Evolutionary conservation across 2,113 vertebrate genomes (phyloP), one percentile per base, ranked within the genome.

Genomic region (Clarias macrocephalus): DNA sequence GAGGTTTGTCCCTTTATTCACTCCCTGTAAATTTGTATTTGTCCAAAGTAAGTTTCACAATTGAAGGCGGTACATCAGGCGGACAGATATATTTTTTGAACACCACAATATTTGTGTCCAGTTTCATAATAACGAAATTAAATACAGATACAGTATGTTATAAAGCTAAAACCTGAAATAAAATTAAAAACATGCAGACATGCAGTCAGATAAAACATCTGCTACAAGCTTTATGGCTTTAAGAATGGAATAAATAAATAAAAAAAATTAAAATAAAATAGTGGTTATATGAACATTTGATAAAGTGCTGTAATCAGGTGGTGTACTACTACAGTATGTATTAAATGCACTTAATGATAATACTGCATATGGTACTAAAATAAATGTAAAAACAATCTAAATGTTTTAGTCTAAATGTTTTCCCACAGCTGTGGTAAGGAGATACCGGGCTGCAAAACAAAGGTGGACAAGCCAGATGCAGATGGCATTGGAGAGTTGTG

Each of bases 401-500:
- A 48, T 48, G 6, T 48, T 48, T 48, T 48, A 48, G 48, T 56
- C 15, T 25, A 66, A 76, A 21, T 88, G 11, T 83, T 57, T 37
- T 54, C 12, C 86, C 60, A 13, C 88, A 96, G 96, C 88, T 96
- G 95, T 90, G 95, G 95, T 33, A 95, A 93, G 65, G 92, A 89
- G 79, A 79, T 96, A 70, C 21, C 48, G 0, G 95, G 95, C 87
- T 93, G 93, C 88, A 91, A 92, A 84, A 93, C 93, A 0, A 95
- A 93, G 76, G 90, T 96, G 86, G 92, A 92, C 25, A 94, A 95
- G 3, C 92, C 89, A 1, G 94, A 96, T 30, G 3, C 16, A 0
- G 92, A 95, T 0, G 94, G 94, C 11, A 94, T 88, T 59, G 95
- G 95, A n/a, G 95, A 96, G 90, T 85, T 96, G 28, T 96, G 95